Conservation (phyloP, 2,888 invertebrate genomes). For the Xestia sexstrigata region DNA sequence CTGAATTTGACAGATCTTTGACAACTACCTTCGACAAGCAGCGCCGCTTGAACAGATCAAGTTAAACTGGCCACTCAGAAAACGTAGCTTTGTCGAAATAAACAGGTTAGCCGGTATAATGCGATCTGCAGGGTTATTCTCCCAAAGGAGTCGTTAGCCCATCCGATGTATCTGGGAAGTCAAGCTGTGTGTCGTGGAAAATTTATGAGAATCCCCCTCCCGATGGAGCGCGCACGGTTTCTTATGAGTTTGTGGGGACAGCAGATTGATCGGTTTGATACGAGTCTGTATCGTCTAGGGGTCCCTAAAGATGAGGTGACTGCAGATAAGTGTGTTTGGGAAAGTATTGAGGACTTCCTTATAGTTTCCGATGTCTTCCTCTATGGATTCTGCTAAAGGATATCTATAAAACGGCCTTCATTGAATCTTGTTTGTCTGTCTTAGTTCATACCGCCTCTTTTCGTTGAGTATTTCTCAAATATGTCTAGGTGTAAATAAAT, state of each 20-base stretch:
- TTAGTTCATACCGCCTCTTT: too few relatives aligned
- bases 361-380: slow-evolving; percentile 1
- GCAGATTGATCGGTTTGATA: slow-evolving; percentile 55
- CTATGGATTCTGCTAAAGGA: background rate
- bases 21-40: background rate
- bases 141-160: slow-evolving; percentile 64
- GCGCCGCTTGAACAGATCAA: background rate
- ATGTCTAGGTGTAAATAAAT: too few relatives aligned
- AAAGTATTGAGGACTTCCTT: slow-evolving; percentile 35
- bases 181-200: slow-evolving; percentile 59
- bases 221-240: slow-evolving; percentile 39
- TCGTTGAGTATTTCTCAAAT: background rate
- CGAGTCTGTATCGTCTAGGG: slow-evolving; percentile 22
- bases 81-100: slow-evolving; percentile 42
- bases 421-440: too few relatives aligned
- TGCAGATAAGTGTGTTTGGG: slow-evolving; percentile 18
- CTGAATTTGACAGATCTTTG: slow-evolving; percentile 4
- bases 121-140: slow-evolving; percentile 63
- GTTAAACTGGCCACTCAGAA: slow-evolving; percentile 15
- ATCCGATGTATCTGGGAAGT: slow-evolving; percentile 59
- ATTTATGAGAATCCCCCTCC: slow-evolving; percentile 61
- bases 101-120: slow-evolving; percentile 48
- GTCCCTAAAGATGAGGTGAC: slow-evolving; percentile 39
- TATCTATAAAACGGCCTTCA: background rate
- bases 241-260: slow-evolving; percentile 59